Evolutionary conservation across 2,113 vertebrate species (phyloP).

Genomic region (Todiramphus chloris): DNA sequence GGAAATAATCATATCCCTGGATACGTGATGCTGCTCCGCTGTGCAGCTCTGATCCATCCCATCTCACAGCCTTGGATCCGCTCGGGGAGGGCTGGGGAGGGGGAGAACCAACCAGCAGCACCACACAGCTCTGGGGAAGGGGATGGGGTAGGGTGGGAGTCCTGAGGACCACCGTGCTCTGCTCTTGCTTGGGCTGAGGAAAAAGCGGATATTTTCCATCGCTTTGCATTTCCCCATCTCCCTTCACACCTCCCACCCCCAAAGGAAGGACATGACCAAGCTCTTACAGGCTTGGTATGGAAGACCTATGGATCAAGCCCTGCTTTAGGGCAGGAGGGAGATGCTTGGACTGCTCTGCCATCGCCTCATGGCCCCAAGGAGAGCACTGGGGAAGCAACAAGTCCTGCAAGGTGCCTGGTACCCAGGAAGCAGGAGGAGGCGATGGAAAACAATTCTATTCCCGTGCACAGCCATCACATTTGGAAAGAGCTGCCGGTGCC

Average conservation of each 20-base stretch:
- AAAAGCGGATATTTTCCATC: background rate
- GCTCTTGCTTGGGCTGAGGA: background rate
- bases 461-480: fast-evolving
- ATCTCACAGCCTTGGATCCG: background rate
- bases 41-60: background rate
- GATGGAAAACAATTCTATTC: background rate
- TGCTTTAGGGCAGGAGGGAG: background rate
- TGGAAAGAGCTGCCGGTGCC: fast-evolving
- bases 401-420: background rate
- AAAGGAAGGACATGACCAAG: background rate
- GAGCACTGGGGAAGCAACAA: background rate
- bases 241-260: background rate
- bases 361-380: fast-evolving
- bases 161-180: fast-evolving
- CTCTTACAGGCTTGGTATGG: fast-evolving
- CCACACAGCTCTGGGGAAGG: background rate
- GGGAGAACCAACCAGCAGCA: background rate
- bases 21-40: background rate
- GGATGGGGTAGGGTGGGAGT: background rate
- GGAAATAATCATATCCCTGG: slow-evolving; percentile 20
- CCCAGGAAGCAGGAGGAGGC: background rate
- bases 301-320: fast-evolving
- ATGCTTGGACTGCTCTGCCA: background rate
- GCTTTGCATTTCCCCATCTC: background rate
- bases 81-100: background rate